Percentiles rank a stretch among this genome's conserved stretches.
Evolutionary conservation across 2,888 invertebrate species (phyloP).

Genomic region (Drosophila setosimentum): DNA sequence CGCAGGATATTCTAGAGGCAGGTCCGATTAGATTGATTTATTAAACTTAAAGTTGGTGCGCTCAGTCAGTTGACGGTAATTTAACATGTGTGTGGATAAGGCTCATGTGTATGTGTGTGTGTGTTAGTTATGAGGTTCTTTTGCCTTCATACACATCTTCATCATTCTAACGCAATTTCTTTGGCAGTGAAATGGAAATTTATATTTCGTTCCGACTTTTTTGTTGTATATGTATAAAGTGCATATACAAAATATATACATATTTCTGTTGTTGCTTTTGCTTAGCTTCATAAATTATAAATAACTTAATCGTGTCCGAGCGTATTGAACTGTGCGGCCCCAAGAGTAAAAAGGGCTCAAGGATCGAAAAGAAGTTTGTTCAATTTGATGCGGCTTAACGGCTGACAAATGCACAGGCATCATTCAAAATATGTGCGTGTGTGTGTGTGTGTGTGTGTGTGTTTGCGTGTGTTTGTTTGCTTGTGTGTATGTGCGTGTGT

Average conservation of each 20-base stretch:
- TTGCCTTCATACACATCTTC: slow-evolving; percentile 46
- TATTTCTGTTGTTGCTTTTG: slow-evolving; percentile 14
- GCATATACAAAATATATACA: slow-evolving; percentile 1
- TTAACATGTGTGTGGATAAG: slow-evolving; percentile 45
- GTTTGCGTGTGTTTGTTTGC: too few relatives aligned
- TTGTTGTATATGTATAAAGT: slow-evolving; percentile 9
- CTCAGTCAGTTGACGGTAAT: slow-evolving; percentile 9
- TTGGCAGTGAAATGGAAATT: slow-evolving; percentile 68
- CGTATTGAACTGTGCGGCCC: slow-evolving; percentile 69
- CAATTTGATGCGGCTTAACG: slow-evolving; percentile 56
- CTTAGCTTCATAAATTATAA: slow-evolving; percentile 70
- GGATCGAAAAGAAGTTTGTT: slow-evolving; percentile 48
- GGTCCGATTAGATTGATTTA: slow-evolving; percentile 48
- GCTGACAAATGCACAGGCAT: slow-evolving; percentile 65
- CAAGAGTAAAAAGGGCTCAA: slow-evolving; percentile 41
- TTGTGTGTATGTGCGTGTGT: slow-evolving; percentile 17
- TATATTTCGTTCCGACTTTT: slow-evolving; percentile 52
- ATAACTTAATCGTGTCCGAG: slow-evolving; percentile 77
- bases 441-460: slow-evolving; percentile 26
- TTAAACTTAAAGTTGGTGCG: slow-evolving; percentile 32
- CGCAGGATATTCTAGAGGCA: slow-evolving; percentile 2
- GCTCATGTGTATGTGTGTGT: slow-evolving; percentile 8
- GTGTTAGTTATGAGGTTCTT: slow-evolving; percentile 19
- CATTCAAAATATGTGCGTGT: slow-evolving; percentile 35
- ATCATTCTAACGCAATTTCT: slow-evolving; percentile 74